Percentiles rank a stretch among this genome's conserved stretches.
phyloP scores from a whole-genome alignment of 2,888 invertebrate species.

The Clivina fossor region DNA sequence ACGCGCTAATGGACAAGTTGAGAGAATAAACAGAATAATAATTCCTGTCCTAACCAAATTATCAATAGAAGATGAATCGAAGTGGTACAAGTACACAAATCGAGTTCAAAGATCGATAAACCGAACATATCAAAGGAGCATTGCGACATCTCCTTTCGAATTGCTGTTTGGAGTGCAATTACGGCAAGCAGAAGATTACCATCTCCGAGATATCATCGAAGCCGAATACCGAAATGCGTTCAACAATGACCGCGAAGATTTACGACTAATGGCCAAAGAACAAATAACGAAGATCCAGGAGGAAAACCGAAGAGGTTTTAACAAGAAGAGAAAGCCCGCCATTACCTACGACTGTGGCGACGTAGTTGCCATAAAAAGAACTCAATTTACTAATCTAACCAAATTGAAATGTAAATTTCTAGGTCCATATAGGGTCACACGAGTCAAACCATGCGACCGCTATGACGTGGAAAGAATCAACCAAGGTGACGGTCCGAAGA shows the following conservation, averaged over 20 bases:
- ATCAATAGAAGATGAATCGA: not conserved
- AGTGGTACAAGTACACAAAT: conserved; percentile 5
- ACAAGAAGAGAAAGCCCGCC: not conserved
- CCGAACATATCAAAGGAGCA: conserved; percentile 1
- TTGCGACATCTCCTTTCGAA: not conserved
- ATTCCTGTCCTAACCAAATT: conserved; percentile 4
- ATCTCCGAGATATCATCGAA: not conserved
- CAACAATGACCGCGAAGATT: not conserved
- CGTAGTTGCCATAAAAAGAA: no score
- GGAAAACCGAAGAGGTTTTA: not conserved
- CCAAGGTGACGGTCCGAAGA: no score
- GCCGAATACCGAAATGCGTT: not conserved
- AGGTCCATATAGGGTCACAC: no score
- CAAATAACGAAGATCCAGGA: not conserved
- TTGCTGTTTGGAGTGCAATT: not conserved
- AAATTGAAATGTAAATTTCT: no score
- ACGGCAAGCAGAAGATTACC: not conserved
- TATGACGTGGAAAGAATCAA: no score
- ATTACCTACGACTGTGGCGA: no score
- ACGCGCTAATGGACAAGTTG: conserved; percentile 17
- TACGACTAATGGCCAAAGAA: not conserved
- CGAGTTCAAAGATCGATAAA: not conserved
- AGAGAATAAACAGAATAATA: conserved; percentile 5
- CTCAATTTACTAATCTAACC: no score
- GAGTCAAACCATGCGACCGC: no score